phyloP scores from a whole-genome alignment of 2,888 invertebrate species.

The Hyppa rectilinea region DNA sequence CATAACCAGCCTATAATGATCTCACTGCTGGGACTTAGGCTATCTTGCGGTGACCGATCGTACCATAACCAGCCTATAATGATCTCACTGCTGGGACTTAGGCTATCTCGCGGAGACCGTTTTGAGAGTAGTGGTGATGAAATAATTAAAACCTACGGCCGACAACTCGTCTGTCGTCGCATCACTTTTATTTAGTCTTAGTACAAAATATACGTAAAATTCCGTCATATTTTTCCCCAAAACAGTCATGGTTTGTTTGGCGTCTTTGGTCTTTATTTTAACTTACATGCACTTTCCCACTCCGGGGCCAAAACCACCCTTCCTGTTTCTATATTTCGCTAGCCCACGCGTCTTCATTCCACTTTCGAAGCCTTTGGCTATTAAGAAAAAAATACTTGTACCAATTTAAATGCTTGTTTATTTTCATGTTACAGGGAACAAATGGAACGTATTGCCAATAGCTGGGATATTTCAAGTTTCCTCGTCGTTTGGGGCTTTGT shows the following conservation, averaged over 20 bases:
- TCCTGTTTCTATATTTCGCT: not conserved
- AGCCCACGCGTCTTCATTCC: not conserved
- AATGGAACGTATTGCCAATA: constrained; percentile 8
- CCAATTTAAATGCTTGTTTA: too few relatives aligned
- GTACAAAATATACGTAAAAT: not conserved
- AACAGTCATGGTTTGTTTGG: not conserved
- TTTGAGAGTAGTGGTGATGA: too few relatives aligned
- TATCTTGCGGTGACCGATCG: too few relatives aligned
- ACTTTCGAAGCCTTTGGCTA: not conserved
- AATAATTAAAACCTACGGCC: too few relatives aligned
- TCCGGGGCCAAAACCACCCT: not conserved
- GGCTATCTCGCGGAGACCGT: too few relatives aligned
- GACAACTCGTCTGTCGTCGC: too few relatives aligned
- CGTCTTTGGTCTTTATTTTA: not conserved
- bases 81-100: too few relatives aligned
- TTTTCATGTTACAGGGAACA: constrained; percentile 18
- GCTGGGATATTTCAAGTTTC: constrained; percentile 37
- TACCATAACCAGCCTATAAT: too few relatives aligned
- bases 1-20: too few relatives aligned
- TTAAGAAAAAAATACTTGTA: not conserved
- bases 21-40: too few relatives aligned
- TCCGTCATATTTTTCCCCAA: not conserved
- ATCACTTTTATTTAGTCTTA: too few relatives aligned
- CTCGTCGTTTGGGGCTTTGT: constrained; percentile 31
- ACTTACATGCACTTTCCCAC: not conserved